A percentile compares a stretch with the other conserved stretches of the same genome.
These are phyloP conservation scores for Xiphophorus hellerii DNA, from an alignment of 2,113 vertebrate species.

Conservation along the genomic window DNA sequence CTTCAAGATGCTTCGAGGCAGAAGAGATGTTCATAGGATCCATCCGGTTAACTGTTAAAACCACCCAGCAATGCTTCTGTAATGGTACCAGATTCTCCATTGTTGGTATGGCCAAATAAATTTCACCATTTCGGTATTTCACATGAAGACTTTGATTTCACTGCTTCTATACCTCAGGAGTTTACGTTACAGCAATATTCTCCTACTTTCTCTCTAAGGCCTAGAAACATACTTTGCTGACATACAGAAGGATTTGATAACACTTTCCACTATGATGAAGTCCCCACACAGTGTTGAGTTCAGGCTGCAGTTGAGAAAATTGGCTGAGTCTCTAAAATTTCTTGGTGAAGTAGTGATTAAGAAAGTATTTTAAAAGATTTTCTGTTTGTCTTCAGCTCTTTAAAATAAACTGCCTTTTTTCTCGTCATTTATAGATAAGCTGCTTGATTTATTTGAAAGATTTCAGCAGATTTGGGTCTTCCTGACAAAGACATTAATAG, in stretches of 20 bases:
- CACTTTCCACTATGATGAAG: conserved; percentile 77
- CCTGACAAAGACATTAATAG: conserved; percentile 80
- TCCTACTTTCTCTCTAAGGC: conserved; percentile 63
- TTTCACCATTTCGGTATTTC: background rate
- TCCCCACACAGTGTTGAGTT: conserved; percentile 74
- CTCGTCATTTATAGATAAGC: conserved; percentile 58
- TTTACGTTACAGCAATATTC: background rate
- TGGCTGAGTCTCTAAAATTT: conserved; percentile 73
- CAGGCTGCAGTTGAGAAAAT: conserved; percentile 71
- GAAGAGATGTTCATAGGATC: conserved; percentile 1
- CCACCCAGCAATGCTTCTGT: conserved; percentile 39
- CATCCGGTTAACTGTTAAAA: background rate
- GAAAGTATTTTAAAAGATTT: background rate
- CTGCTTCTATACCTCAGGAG: background rate
- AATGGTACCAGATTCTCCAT: conserved; percentile 73
- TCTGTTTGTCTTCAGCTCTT: background rate
- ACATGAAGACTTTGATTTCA: background rate
- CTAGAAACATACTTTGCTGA: conserved; percentile 70
- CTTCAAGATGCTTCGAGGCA: conserved; percentile 19
- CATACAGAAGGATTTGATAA: conserved; percentile 78
- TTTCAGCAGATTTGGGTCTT: conserved; percentile 86
- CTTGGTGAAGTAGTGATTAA: conserved; percentile 74
- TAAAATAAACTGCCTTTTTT: background rate
- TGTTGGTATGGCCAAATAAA: conserved; percentile 72
- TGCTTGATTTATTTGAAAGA: conserved; percentile 80